Conservation (phyloP, 1,140 invertebrate species). For the Chymomyza costata region DNA sequence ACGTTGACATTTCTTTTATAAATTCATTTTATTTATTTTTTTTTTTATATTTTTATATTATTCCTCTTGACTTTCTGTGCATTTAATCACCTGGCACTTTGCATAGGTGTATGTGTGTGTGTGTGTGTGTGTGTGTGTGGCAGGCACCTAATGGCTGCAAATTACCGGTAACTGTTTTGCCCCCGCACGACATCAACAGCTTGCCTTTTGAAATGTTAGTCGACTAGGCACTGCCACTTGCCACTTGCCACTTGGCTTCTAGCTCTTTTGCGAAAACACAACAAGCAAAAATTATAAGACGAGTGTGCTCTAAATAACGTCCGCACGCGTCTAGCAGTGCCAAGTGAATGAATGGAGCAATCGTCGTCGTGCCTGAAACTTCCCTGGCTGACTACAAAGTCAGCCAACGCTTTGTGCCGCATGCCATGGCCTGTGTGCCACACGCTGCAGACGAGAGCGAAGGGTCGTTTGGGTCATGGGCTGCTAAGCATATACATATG, state of each 20-base stretch:
- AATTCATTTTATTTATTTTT: constrained; percentile 13
- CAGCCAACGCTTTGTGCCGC: constrained; percentile 25
- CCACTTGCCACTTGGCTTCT: constrained; percentile 37
- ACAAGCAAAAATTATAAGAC: neutral
- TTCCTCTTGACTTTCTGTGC: constrained; percentile 6
- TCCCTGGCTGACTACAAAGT: constrained; percentile 24
- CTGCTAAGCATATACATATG: constrained; percentile 7
- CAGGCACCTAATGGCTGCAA: constrained; percentile 58
- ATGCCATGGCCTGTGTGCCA: neutral
- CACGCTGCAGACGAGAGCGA: constrained; percentile 11
- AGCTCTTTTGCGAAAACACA: constrained; percentile 26
- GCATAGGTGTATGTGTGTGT: constrained; percentile 3
- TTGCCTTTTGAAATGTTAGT: constrained; percentile 28
- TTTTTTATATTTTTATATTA: neutral
- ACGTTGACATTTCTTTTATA: constrained; percentile 17
- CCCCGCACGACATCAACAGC: constrained; percentile 28
- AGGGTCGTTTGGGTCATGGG: constrained; percentile 17
- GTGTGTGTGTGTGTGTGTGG: constrained; percentile 20
- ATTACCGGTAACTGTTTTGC: constrained; percentile 55
- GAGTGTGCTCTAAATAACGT: constrained; percentile 16
- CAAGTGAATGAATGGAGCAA: constrained; percentile 59
- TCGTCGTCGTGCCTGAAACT: constrained; percentile 48
- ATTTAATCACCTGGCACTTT: constrained; percentile 46
- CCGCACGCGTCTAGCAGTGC: constrained; percentile 59
- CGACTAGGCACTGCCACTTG: constrained; percentile 36